Evolutionary conservation across 2,888 invertebrate genomes (phyloP).

Genomic region (Luperina nickerlii): DNA sequence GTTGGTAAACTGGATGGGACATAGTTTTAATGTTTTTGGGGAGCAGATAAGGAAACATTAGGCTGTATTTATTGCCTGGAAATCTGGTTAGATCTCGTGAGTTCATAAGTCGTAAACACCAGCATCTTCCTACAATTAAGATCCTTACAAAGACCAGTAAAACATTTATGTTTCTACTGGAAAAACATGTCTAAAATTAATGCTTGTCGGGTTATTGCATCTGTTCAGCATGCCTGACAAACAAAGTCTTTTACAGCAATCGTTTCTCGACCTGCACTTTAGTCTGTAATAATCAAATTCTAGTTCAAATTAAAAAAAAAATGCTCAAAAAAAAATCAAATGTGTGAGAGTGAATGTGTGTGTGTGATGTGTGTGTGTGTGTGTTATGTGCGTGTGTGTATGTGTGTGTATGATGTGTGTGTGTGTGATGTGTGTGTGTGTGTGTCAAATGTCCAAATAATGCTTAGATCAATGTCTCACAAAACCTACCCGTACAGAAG

Average conservation of each 20-base stretch:
- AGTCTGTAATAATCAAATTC: not conserved
- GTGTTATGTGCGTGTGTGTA: no score
- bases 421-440: no score
- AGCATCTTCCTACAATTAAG: not conserved
- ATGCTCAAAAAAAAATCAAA: no score
- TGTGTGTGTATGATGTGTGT: no score
- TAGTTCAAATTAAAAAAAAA: no score
- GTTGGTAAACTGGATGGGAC: conserved; percentile 48
- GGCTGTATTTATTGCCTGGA: not conserved
- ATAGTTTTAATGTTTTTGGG: not conserved
- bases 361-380: no score
- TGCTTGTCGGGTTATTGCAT: no score
- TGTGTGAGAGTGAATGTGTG: no score
- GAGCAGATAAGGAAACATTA: not conserved
- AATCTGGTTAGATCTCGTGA: not conserved
- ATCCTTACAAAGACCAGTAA: no score
- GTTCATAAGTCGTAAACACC: not conserved
- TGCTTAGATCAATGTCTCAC: not conserved
- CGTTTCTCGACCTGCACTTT: not conserved
- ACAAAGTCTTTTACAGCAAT: not conserved
- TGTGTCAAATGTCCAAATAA: not conserved
- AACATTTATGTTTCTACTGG: not conserved
- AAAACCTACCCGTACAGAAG: not conserved
- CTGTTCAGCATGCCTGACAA: not conserved
- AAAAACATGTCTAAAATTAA: no score